These are phyloP conservation scores for Polyergus mexicanus DNA, from an alignment of 1,140 invertebrate species.

Conservation along the genomic window DNA sequence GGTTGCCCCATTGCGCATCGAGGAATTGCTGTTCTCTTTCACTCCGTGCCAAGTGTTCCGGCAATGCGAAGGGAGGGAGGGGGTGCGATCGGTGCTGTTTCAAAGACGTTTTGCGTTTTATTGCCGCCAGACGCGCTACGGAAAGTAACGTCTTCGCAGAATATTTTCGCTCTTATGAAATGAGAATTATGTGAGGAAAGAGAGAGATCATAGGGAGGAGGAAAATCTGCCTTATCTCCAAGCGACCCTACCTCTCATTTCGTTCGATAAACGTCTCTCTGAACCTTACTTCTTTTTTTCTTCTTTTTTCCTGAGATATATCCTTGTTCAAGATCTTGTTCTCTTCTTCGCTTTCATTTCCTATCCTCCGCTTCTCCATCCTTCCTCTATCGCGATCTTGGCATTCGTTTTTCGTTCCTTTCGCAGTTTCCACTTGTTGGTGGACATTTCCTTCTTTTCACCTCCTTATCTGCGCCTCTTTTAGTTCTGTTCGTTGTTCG, in stretches of 20 bases:
- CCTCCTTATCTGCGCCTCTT: slow-evolving; percentile 69
- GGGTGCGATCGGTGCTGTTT: slow-evolving; percentile 37
- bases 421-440: slow-evolving; percentile 50
- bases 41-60: slow-evolving; percentile 67
- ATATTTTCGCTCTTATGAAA: slow-evolving; percentile 68
- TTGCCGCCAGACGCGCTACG: slow-evolving; percentile 46
- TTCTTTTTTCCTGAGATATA: slow-evolving; percentile 31
- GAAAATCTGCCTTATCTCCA: slow-evolving; percentile 47
- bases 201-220: slow-evolving; percentile 57
- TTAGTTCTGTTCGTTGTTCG: slow-evolving; percentile 51
- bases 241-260: background rate
- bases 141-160: slow-evolving; percentile 64
- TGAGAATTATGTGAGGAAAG: slow-evolving; percentile 64
- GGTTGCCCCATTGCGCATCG: slow-evolving; percentile 65
- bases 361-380: background rate
- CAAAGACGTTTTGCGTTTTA: slow-evolving; percentile 62
- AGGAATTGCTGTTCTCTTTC: slow-evolving; percentile 66
- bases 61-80: background rate
- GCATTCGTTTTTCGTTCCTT: slow-evolving; percentile 51
- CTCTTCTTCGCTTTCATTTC: slow-evolving; percentile 43
- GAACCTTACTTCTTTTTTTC: slow-evolving; percentile 16
- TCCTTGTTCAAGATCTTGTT: slow-evolving; percentile 49
- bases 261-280: slow-evolving; percentile 42
- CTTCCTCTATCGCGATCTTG: slow-evolving; percentile 1
- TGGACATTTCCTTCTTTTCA: slow-evolving; percentile 70